Percentiles rank a stretch among this genome's conserved stretches.
Evolutionary conservation across 2,888 invertebrate genomes (phyloP).

Genomic region (Acholoe squamosa): DNA sequence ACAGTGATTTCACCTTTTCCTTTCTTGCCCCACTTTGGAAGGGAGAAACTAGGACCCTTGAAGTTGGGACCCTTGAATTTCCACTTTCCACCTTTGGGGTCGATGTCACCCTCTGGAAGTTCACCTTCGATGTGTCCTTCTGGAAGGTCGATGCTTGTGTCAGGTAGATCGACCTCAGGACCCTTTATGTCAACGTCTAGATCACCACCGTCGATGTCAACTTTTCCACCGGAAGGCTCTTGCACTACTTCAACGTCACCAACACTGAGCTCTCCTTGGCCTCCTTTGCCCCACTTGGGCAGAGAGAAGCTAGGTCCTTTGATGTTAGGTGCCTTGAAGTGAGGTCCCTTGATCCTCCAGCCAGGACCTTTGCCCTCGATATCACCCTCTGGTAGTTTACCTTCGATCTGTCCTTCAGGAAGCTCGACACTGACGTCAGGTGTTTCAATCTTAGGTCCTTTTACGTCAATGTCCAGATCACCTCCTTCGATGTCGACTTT

Average conservation of each 20-base stretch:
- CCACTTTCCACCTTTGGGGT: constrained; percentile 38
- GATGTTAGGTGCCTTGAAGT: constrained; percentile 25
- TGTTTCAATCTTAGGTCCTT: neutral
- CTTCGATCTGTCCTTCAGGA: constrained; percentile 8
- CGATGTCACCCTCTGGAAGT: neutral
- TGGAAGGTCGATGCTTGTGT: neutral
- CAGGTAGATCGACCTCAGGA: constrained; percentile 8
- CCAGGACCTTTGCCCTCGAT: neutral
- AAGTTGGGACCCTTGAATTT: constrained; percentile 23
- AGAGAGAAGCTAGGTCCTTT: constrained; percentile 46
- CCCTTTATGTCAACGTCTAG: neutral
- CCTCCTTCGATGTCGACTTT: neutral
- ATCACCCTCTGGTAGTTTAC: constrained; percentile 17
- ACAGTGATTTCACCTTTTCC: constrained; percentile 58
- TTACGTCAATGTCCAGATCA: neutral
- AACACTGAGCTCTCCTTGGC: constrained; percentile 26
- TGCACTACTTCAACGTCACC: constrained; percentile 38
- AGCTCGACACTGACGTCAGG: neutral
- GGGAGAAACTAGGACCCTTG: constrained; percentile 39
- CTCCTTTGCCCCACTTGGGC: neutral
- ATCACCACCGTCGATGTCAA: neutral
- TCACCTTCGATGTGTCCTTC: constrained; percentile 40
- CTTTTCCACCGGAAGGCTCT: constrained; percentile 25
- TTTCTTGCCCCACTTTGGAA: constrained; percentile 11
- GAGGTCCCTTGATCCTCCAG: constrained; percentile 39